phyloP scores from a whole-genome alignment of 2,113 vertebrate genomes.

The Gopherus evgoodei region DNA sequence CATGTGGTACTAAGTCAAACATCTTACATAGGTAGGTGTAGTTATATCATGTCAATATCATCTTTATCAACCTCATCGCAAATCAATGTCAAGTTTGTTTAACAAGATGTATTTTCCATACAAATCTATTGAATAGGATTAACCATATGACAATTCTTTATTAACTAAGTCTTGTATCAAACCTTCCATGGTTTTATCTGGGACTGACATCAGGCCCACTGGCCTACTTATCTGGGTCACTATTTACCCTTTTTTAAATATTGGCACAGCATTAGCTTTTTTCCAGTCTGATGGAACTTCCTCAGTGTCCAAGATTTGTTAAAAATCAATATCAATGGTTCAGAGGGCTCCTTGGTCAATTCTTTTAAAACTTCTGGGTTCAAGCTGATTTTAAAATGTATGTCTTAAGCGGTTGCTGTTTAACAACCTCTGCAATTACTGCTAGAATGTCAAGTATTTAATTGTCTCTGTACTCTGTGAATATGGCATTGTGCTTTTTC shows the following conservation, averaged over 20 bases:
- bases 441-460: neutral
- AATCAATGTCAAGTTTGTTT: too few relatives aligned
- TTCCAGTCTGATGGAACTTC: neutral
- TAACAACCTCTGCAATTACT: neutral
- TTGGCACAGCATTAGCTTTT: fast-evolving
- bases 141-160: too few relatives aligned
- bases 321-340: neutral
- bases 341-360: neutral
- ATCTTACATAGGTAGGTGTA: too few relatives aligned
- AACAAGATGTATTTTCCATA: too few relatives aligned
- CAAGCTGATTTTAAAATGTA: neutral
- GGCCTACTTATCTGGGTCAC: neutral
- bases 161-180: too few relatives aligned
- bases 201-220: neutral
- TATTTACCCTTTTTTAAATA: neutral
- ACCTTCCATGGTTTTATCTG: neutral
- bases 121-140: too few relatives aligned
- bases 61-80: too few relatives aligned
- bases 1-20: too few relatives aligned
- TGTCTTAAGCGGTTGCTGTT: neutral
- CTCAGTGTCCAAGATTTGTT: neutral
- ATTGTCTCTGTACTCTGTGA: neutral
- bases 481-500: too few relatives aligned
- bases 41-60: too few relatives aligned
- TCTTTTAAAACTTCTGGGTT: neutral